Percentiles rank a stretch among this genome's conserved stretches.
Evolutionary conservation across 2,888 invertebrate genomes (phyloP).

Genomic region (Siphlonurus alternatus): DNA sequence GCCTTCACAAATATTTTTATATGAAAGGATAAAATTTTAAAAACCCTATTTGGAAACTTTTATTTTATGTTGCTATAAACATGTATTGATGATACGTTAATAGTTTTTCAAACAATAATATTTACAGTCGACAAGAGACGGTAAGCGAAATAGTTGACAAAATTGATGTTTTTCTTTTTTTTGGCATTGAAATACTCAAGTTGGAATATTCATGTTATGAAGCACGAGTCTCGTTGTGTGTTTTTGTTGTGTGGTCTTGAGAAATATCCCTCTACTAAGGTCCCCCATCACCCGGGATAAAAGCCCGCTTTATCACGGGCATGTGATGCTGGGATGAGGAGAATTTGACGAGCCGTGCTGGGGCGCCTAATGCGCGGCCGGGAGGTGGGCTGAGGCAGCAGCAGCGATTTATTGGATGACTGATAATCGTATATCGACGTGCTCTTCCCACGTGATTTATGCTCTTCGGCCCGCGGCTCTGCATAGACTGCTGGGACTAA

Average conservation of each 20-base stretch:
- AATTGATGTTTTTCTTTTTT: neutral
- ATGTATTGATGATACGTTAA: too few species aligned
- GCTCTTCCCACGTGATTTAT: neutral
- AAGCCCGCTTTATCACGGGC: neutral
- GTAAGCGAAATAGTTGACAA: too few species aligned
- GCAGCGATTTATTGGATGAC: neutral
- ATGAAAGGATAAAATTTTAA: too few species aligned
- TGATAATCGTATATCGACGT: slow-evolving; percentile 4
- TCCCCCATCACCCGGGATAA: neutral
- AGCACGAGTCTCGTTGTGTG: neutral
- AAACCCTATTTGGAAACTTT: too few species aligned
- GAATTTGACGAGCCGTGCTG: too few species aligned
- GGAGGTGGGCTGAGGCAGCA: neutral
- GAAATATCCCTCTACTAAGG: neutral
- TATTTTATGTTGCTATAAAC: too few species aligned
- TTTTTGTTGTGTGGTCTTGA: neutral
- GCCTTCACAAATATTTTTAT: too few species aligned
- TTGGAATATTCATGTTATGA: neutral
- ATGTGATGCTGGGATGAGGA: neutral
- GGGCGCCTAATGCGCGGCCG: neutral
- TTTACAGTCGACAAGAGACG: too few species aligned
- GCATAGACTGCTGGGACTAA: neutral
- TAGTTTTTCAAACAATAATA: too few species aligned
- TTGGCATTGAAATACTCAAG: neutral
- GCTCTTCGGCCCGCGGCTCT: neutral